A percentile compares a stretch with the other conserved stretches of the same genome.
Conservation (phyloP, 2,113 vertebrate genomes). For the Tricholaema leucomelas region DNA sequence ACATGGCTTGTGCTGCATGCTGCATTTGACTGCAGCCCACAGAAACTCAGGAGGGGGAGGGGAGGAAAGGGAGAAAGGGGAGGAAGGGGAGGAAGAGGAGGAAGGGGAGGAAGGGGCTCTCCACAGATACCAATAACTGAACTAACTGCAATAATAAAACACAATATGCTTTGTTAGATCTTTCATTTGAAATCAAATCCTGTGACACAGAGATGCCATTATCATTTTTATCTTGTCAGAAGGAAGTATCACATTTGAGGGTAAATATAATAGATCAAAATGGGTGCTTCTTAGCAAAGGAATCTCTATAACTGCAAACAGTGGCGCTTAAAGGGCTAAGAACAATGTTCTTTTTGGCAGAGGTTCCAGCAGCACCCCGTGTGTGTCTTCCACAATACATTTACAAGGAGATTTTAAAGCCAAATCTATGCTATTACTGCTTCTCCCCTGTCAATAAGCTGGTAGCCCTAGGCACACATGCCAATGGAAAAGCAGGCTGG, state of each 20-base stretch:
- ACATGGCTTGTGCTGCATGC: not conserved
- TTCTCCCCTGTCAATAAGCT: slow-evolving; percentile 46
- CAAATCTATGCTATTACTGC: slow-evolving; percentile 39
- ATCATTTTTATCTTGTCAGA: slow-evolving; percentile 33
- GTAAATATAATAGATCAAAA: slow-evolving; percentile 42
- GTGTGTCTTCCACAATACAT: not conserved
- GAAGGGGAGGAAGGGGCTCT: not conserved
- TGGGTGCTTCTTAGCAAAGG: not conserved
- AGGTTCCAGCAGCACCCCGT: slow-evolving; percentile 9
- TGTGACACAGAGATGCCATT: slow-evolving; percentile 29
- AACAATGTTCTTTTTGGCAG: not conserved
- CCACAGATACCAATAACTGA: not conserved
- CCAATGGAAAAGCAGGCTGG: slow-evolving; percentile 35
- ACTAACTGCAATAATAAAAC: slow-evolving; percentile 15
- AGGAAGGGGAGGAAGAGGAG: no score
- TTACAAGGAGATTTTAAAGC: slow-evolving; percentile 20
- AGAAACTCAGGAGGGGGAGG: no score
- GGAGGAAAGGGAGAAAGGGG: no score
- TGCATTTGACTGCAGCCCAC: not conserved
- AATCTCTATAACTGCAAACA: not conserved
- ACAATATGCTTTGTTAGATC: slow-evolving; percentile 6
- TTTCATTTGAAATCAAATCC: slow-evolving; percentile 60
- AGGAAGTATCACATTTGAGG: slow-evolving; percentile 24
- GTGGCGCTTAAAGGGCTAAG: not conserved
- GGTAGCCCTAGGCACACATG: slow-evolving; percentile 42